Conservation (phyloP, 30 jellyfish, hydroid and myxozoan genomes). For the Aurelia sp. region DNA sequence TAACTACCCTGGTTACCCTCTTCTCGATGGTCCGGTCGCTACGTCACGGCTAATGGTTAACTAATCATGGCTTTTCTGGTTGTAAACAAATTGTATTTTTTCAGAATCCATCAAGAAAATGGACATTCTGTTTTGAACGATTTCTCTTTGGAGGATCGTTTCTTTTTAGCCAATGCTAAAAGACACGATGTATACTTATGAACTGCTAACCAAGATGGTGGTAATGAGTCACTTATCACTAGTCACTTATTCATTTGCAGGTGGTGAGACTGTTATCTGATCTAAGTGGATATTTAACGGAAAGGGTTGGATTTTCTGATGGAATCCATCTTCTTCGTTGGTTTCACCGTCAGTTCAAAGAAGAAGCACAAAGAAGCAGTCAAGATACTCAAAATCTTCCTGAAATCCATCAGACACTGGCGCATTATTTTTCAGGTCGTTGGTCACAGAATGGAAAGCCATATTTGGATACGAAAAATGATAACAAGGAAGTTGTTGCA, state of each 20-base stretch:
- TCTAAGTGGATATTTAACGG: slow-evolving; percentile 30
- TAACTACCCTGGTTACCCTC: too few species aligned
- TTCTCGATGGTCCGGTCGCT: too few species aligned
- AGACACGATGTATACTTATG: too few species aligned
- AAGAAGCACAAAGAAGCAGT: not conserved
- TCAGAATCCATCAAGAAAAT: too few species aligned
- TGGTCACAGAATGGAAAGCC: slow-evolving; percentile 41
- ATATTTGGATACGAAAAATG: not conserved
- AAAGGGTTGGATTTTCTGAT: slow-evolving; percentile 25
- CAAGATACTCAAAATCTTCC: not conserved
- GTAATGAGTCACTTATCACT: not conserved
- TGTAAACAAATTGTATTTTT: too few species aligned
- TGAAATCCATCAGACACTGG: slow-evolving; percentile 25
- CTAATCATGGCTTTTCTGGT: too few species aligned
- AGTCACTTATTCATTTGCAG: not conserved
- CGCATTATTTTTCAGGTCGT: slow-evolving; percentile 35
- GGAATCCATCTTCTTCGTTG: slow-evolving; percentile 45
- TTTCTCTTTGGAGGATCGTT: too few species aligned
- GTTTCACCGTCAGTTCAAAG: slow-evolving; percentile 51
- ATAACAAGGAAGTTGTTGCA: slow-evolving; percentile 33
- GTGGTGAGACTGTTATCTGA: slow-evolving; percentile 48
- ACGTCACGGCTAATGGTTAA: too few species aligned
- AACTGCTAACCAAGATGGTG: not conserved
- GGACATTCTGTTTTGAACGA: too few species aligned
- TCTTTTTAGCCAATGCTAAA: too few species aligned